These are phyloP conservation scores for Symphodus melops DNA, from an alignment of 2,113 vertebrate genomes.

Conservation along the genomic window DNA sequence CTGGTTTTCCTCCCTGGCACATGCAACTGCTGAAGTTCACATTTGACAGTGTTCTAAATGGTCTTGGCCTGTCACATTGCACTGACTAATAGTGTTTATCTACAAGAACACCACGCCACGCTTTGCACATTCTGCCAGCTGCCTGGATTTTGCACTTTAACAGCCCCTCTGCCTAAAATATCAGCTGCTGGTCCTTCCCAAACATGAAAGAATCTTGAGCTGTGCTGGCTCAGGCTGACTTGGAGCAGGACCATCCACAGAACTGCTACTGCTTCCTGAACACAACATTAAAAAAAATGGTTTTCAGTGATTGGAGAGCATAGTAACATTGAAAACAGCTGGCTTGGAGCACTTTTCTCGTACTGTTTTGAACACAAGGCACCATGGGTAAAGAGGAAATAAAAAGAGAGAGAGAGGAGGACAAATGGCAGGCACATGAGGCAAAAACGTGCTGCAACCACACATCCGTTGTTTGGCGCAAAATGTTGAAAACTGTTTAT, in stretches of 20 bases:
- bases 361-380: slow-evolving; percentile 49
- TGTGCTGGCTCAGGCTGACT: slow-evolving; percentile 45
- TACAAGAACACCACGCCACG: slow-evolving; percentile 61
- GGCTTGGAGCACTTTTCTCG: slow-evolving; percentile 54
- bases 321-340: slow-evolving; percentile 67
- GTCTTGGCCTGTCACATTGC: slow-evolving; percentile 58
- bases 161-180: slow-evolving; percentile 59
- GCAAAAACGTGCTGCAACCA: slow-evolving; percentile 69
- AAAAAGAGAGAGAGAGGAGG: slow-evolving; percentile 23
- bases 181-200: slow-evolving; percentile 46
- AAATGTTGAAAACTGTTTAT: slow-evolving; percentile 70
- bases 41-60: slow-evolving; percentile 72
- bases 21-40: slow-evolving; percentile 59
- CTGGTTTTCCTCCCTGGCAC: slow-evolving; percentile 71
- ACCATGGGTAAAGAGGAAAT: slow-evolving; percentile 36
- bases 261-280: slow-evolving; percentile 59
- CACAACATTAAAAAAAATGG: slow-evolving; percentile 59
- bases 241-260: slow-evolving; percentile 59
- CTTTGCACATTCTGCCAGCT: slow-evolving; percentile 54
- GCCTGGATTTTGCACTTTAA: slow-evolving; percentile 44
- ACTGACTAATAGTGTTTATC: slow-evolving; percentile 80
- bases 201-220: slow-evolving; percentile 63
- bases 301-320: slow-evolving; percentile 63
- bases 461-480: slow-evolving; percentile 63
- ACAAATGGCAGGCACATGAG: slow-evolving; percentile 67